Evolutionary conservation across 1,140 invertebrate species (phyloP).

Genomic region (Zaprionus ghesquierei): DNA sequence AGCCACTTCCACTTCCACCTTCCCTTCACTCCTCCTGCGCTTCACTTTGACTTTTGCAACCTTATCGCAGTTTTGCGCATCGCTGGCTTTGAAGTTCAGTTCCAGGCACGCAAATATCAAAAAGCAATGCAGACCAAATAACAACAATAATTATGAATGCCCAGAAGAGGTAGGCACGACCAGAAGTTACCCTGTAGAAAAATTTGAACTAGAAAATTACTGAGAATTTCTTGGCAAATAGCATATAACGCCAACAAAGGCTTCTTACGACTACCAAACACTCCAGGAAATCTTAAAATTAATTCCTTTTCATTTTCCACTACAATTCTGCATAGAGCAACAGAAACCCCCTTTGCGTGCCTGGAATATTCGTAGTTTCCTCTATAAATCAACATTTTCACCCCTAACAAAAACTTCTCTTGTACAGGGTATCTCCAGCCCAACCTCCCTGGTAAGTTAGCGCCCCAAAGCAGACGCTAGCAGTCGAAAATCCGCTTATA

Average conservation of each 20-base stretch:
- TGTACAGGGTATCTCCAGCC: constrained; percentile 9
- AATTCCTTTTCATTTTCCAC: too few relatives aligned
- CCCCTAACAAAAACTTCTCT: too few relatives aligned
- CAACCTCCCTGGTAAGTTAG: too few relatives aligned
- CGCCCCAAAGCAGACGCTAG: constrained; percentile 8
- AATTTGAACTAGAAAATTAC: too few relatives aligned
- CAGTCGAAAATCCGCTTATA: constrained; percentile 69
- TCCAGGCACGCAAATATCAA: constrained; percentile 72
- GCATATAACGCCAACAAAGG: too few relatives aligned
- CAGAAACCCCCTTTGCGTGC: too few relatives aligned
- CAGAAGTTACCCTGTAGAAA: background rate
- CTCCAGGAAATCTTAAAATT: too few relatives aligned
- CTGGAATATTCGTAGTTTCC: background rate
- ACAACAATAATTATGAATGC: constrained; percentile 35
- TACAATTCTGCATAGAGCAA: too few relatives aligned
- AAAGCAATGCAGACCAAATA: constrained; percentile 44
- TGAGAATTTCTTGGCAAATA: too few relatives aligned
- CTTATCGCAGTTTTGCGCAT: constrained; percentile 43
- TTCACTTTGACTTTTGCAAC: constrained; percentile 21
- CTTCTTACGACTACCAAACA: too few relatives aligned
- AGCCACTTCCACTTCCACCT: constrained; percentile 26
- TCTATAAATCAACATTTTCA: background rate
- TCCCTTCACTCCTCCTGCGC: constrained; percentile 22
- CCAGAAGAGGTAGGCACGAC: background rate
- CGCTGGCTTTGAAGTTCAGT: constrained; percentile 48